Percentiles rank a stretch among this genome's conserved stretches.
phyloP scores from a whole-genome alignment of 2,888 invertebrate genomes.

The Scrobipalpa atriplicella region DNA sequence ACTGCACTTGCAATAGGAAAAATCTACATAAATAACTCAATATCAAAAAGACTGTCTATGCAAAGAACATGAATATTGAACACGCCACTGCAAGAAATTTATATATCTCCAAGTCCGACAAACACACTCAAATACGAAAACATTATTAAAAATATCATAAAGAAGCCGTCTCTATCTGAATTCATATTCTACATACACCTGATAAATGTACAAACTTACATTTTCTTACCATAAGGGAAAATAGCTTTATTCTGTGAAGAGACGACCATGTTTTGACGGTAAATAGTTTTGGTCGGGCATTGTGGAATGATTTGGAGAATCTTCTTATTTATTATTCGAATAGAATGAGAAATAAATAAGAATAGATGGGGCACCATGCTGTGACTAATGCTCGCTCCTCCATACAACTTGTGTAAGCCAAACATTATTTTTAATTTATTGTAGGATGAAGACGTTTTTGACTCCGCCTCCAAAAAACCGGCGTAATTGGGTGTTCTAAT shows the following conservation, averaged over 20 bases:
- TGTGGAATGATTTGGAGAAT: slow-evolving; percentile 63
- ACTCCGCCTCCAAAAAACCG: slow-evolving; percentile 60
- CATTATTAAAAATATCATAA: slow-evolving; percentile 53
- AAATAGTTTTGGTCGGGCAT: slow-evolving; percentile 32
- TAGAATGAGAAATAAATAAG: slow-evolving; percentile 61
- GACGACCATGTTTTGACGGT: slow-evolving; percentile 40
- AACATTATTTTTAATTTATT: slow-evolving; percentile 72
- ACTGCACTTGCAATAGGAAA: no score
- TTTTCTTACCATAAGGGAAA: slow-evolving; percentile 13
- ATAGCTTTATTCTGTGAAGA: slow-evolving; percentile 29
- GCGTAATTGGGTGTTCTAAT: slow-evolving; percentile 63
- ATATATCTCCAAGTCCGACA: slow-evolving; percentile 49
- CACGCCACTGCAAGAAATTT: slow-evolving; percentile 43
- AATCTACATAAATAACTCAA: slow-evolving; percentile 2
- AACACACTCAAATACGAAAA: slow-evolving; percentile 44
- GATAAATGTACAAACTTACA: slow-evolving; percentile 24
- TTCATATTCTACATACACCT: slow-evolving; percentile 11
- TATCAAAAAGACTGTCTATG: slow-evolving; percentile 15
- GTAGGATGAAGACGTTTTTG: slow-evolving; percentile 70
- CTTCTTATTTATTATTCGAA: slow-evolving; percentile 64
- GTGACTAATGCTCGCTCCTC: slow-evolving; percentile 69
- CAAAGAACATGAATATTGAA: slow-evolving; percentile 44
- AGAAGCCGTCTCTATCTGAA: slow-evolving; percentile 48
- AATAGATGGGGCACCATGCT: slow-evolving; percentile 70
- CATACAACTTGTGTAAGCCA: slow-evolving; percentile 62